A percentile compares a stretch with the other conserved stretches of the same genome.
phyloP scores from a whole-genome alignment of 1,140 invertebrate species.

The Drosophila punjabiensis region DNA sequence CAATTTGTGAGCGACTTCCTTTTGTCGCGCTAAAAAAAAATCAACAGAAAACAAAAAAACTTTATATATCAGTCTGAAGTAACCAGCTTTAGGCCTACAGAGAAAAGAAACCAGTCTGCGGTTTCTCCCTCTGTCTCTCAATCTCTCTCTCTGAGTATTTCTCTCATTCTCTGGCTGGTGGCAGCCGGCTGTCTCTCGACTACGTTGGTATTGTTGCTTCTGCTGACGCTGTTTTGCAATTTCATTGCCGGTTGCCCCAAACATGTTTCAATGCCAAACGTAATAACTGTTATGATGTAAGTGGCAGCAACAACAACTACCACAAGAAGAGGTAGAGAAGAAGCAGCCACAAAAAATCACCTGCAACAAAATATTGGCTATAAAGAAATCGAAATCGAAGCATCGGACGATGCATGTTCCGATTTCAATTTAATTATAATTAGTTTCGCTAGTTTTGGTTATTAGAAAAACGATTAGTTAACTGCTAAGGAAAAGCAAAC shows the following conservation, averaged over 20 bases:
- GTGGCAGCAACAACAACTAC: slow-evolving; percentile 41
- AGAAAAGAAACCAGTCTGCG: slow-evolving; percentile 51
- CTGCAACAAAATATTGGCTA: slow-evolving; percentile 9
- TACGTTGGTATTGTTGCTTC: slow-evolving; percentile 50
- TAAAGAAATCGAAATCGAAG: slow-evolving; percentile 1
- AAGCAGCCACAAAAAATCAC: slow-evolving; percentile 30
- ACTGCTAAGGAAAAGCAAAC: background rate
- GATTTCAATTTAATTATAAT: slow-evolving; percentile 14
- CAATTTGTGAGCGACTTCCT: slow-evolving; percentile 12
- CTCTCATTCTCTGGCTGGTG: slow-evolving; percentile 34
- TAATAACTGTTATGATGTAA: slow-evolving; percentile 84
- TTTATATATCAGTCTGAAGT: slow-evolving; percentile 14
- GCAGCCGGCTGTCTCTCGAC: slow-evolving; percentile 55
- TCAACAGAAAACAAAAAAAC: background rate
- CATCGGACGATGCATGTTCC: background rate
- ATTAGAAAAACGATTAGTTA: slow-evolving; percentile 1
- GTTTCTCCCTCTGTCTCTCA: slow-evolving; percentile 9
- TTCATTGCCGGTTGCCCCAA: slow-evolving; percentile 76
- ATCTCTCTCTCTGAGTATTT: slow-evolving; percentile 11
- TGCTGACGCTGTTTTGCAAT: slow-evolving; percentile 62
- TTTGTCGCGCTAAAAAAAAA: slow-evolving; percentile 2
- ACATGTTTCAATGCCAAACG: slow-evolving; percentile 84
- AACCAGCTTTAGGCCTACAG: slow-evolving; percentile 43
- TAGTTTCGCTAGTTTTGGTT: background rate
- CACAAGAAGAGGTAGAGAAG: slow-evolving; percentile 21